These are phyloP conservation scores for Sphaerophoria rueppellii DNA, from an alignment of 2,888 invertebrate genomes.

Conservation along the genomic window DNA sequence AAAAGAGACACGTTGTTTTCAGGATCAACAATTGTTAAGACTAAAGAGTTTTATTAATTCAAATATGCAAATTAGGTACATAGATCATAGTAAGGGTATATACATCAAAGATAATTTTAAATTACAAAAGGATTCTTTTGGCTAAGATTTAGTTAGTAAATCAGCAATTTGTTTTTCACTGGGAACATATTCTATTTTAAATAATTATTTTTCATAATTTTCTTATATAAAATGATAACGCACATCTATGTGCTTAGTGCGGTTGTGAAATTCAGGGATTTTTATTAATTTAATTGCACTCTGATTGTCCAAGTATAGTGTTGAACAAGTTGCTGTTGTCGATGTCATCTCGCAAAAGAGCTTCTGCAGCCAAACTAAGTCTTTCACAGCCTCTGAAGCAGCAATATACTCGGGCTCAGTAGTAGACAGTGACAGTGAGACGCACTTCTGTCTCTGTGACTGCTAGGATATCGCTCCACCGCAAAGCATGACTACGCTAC, in stretches of 20 bases:
- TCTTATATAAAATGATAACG: slow-evolving; percentile 23
- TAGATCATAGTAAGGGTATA: no score
- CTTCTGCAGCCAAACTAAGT: slow-evolving; percentile 62
- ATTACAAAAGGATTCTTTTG: background rate
- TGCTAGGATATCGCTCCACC: background rate
- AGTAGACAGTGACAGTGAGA: slow-evolving; percentile 74
- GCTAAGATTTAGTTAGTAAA: background rate
- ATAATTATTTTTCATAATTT: background rate
- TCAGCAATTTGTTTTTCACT: slow-evolving; percentile 20
- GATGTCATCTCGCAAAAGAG: slow-evolving; percentile 2
- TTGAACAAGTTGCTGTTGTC: slow-evolving; percentile 9
- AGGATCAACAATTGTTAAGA: no score
- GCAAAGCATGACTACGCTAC: background rate
- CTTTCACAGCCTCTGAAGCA: slow-evolving; percentile 41
- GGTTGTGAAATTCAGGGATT: slow-evolving; percentile 1
- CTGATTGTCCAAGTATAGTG: slow-evolving; percentile 6
- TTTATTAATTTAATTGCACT: background rate
- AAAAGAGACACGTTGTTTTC: no score
- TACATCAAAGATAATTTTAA: slow-evolving; percentile 14
- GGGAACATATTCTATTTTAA: slow-evolving; percentile 24
- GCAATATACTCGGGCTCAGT: slow-evolving; percentile 77
- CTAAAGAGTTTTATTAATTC: no score
- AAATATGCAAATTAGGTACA: no score
- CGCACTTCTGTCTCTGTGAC: slow-evolving; percentile 29
- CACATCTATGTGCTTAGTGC: slow-evolving; percentile 6